These are phyloP conservation scores for Orussus abietinus DNA, from an alignment of 1,140 invertebrate species.

Conservation along the genomic window DNA sequence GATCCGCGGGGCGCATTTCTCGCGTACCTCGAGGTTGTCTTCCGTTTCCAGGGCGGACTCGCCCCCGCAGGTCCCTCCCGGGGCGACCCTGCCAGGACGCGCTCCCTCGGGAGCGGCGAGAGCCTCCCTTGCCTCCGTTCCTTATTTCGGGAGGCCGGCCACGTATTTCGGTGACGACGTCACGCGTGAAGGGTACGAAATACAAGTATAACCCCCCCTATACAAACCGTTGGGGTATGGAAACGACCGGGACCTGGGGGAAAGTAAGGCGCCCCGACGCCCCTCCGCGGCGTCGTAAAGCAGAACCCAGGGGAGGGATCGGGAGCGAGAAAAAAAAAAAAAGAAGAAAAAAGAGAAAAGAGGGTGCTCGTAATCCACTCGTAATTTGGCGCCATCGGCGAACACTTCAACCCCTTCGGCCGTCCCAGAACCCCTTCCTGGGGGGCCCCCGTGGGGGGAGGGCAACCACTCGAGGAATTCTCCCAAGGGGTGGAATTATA, in stretches of 20 bases:
- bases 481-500: too few relatives aligned
- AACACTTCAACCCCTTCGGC: too few relatives aligned
- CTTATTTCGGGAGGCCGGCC: conserved; percentile 35
- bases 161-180: conserved; percentile 53
- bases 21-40: not conserved
- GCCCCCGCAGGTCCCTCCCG: not conserved
- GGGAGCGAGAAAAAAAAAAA: not conserved
- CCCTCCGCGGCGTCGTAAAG: not conserved
- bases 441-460: too few relatives aligned
- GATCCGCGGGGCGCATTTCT: too few relatives aligned
- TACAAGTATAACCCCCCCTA: too few relatives aligned
- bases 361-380: not conserved
- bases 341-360: not conserved
- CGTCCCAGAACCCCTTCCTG: too few relatives aligned
- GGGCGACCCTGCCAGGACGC: not conserved
- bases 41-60: not conserved
- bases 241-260: not conserved
- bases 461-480: too few relatives aligned
- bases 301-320: not conserved
- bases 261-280: not conserved
- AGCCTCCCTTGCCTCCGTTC: not conserved
- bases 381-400: too few relatives aligned
- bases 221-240: too few relatives aligned
- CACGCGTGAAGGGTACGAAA: conserved; percentile 50
- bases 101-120: not conserved